These are phyloP conservation scores for Barnardius zonarius DNA, from an alignment of 2,113 vertebrate genomes.

Conservation along the genomic window DNA sequence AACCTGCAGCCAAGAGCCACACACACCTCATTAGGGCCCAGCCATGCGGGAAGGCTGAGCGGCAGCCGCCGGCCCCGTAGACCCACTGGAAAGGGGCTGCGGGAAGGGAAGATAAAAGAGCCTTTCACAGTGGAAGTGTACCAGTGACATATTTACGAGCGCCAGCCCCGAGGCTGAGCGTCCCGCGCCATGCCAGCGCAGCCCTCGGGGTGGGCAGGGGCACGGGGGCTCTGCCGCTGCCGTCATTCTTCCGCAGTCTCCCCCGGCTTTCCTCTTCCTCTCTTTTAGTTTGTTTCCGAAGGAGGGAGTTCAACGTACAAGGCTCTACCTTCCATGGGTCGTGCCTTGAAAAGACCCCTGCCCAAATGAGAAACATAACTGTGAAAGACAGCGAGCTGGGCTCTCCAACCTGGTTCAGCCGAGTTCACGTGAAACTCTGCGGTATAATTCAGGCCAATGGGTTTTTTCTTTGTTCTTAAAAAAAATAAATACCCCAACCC, in stretches of 20 bases:
- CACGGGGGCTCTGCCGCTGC: not conserved
- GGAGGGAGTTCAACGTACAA: not conserved
- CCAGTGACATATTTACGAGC: conserved; percentile 74
- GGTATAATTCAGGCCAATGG: not conserved
- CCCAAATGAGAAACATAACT: conserved; percentile 8
- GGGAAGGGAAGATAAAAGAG: conserved; percentile 73
- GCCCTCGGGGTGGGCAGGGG: not conserved
- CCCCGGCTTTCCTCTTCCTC: not conserved
- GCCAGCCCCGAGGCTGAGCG: conserved; percentile 40
- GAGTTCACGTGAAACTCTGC: not conserved
- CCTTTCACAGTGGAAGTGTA: conserved; percentile 73
- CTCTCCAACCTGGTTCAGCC: not conserved
- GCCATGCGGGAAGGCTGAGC: conserved; percentile 59
- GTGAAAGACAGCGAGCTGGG: not conserved
- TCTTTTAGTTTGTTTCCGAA: not conserved
- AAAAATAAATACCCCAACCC: not conserved
- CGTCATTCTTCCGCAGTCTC: not conserved
- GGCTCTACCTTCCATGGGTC: not conserved
- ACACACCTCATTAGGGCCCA: conserved; percentile 69
- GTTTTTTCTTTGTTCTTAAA: not conserved
- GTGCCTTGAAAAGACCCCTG: not conserved
- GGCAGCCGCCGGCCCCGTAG: conserved; percentile 26
- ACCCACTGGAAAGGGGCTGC: conserved; percentile 53
- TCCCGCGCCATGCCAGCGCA: not conserved
- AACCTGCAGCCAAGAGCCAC: conserved; percentile 48